A percentile compares a stretch with the other conserved stretches of the same genome.
Evolutionary conservation across 2,113 vertebrate species (phyloP).

Genomic region (Poeciliopsis retropinna): DNA sequence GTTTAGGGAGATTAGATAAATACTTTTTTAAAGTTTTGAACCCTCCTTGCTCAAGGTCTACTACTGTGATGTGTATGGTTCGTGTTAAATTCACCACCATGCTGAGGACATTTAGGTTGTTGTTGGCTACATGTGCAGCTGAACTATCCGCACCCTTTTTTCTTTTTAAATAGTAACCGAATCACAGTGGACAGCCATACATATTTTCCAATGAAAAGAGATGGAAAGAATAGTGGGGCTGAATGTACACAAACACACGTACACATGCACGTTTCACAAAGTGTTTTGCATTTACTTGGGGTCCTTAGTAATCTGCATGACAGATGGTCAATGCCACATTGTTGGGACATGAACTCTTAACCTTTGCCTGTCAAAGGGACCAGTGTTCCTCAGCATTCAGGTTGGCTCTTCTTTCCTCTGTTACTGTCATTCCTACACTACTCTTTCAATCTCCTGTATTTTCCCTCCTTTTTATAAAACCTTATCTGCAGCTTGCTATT

Average conservation of each 20-base stretch:
- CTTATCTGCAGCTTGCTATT: conserved; percentile 3
- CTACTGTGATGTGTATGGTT: conserved; percentile 53
- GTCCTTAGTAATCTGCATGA: conserved; percentile 56
- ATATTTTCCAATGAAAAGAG: conserved; percentile 26
- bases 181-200: conserved; percentile 16
- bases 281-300: conserved; percentile 33
- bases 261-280: conserved; percentile 20
- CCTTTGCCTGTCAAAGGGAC: conserved; percentile 58
- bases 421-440: conserved; percentile 42
- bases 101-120: conserved; percentile 30
- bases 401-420: conserved; percentile 40
- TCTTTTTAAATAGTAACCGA: conserved; percentile 6
- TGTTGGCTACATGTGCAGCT: conserved; percentile 40
- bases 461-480: conserved; percentile 17
- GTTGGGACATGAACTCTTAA: conserved; percentile 63
- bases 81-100: conserved; percentile 27
- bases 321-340: conserved; percentile 67
- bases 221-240: conserved; percentile 26
- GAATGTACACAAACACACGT: conserved; percentile 13
- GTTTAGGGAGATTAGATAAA: conserved; percentile 59
- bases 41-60: conserved; percentile 32
- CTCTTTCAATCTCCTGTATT: conserved; percentile 38
- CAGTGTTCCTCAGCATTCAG: conserved; percentile 57
- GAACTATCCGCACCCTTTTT: conserved; percentile 15
- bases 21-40: conserved; percentile 39